Percentiles rank a stretch among this genome's conserved stretches.
phyloP scores from a whole-genome alignment of 2,797 vertebrate species.

The Acestrorhynchus altus region DNA sequence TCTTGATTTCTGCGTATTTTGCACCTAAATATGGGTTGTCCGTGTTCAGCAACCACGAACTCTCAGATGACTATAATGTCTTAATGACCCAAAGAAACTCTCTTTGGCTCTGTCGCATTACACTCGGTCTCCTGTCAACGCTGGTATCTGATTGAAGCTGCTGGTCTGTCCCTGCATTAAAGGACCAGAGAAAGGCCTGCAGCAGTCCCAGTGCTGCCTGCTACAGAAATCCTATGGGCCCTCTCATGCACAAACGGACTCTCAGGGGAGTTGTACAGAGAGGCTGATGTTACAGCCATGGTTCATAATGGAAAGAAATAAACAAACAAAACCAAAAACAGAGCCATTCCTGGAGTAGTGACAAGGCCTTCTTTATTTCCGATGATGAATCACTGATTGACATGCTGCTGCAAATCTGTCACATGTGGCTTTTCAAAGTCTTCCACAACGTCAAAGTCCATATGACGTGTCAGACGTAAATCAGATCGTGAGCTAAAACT shows the following conservation, averaged over 20 bases:
- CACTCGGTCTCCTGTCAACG: not conserved
- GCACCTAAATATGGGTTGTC: conserved; percentile 42
- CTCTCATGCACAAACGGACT: not conserved
- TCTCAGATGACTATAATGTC: conserved; percentile 14
- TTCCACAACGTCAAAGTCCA: not conserved
- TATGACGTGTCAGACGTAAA: no score
- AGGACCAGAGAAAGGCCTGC: not conserved
- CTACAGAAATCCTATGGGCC: not conserved
- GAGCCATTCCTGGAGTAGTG: not conserved
- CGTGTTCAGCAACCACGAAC: conserved; percentile 12
- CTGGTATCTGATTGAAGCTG: not conserved
- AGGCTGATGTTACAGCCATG: not conserved
- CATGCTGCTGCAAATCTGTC: not conserved
- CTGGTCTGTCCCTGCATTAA: not conserved
- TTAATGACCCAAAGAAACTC: conserved; percentile 22
- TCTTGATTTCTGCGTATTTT: conserved; percentile 36
- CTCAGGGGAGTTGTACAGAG: not conserved
- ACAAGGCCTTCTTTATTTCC: not conserved
- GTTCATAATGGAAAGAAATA: no score
- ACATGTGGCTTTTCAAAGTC: not conserved
- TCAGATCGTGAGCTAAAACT: no score
- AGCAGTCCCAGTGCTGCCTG: not conserved
- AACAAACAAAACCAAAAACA: not conserved
- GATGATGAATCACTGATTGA: not conserved
- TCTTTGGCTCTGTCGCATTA: not conserved